These are phyloP conservation scores for Cinara cedri DNA, from an alignment of 2,888 invertebrate species.

Conservation along the genomic window DNA sequence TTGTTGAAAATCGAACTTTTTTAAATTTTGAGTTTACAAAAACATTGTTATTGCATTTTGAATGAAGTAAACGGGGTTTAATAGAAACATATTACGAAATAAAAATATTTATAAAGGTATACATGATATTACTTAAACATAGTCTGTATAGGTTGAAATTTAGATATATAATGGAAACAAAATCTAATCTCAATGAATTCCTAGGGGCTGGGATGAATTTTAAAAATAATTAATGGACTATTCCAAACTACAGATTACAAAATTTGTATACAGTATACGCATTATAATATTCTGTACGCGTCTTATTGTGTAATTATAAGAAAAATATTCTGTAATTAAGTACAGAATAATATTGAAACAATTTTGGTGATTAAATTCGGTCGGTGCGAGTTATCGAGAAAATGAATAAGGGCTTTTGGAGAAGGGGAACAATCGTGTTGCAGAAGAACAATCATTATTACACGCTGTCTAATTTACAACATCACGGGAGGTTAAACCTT, in stretches of 20 bases:
- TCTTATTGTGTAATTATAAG: background rate
- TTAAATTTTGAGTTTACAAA: background rate
- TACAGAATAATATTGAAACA: background rate
- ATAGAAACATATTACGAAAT: no score
- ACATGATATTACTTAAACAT: no score
- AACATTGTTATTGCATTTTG: background rate
- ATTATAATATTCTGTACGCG: no score
- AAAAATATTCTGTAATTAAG: background rate
- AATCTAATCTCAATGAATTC: no score
- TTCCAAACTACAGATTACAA: no score
- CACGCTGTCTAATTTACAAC: slow-evolving; percentile 42
- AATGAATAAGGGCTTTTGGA: background rate
- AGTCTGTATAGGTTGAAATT: no score
- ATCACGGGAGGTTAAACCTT: slow-evolving; percentile 40
- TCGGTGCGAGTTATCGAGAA: slow-evolving; percentile 11
- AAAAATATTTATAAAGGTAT: no score
- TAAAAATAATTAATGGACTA: no score
- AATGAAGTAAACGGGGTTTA: no score
- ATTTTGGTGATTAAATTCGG: slow-evolving; percentile 11
- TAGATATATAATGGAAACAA: no score
- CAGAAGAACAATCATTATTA: slow-evolving; percentile 30
- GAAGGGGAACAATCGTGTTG: slow-evolving; percentile 12
- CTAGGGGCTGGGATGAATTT: no score
- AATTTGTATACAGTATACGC: no score
- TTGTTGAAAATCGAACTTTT: background rate